Evolutionary conservation across 2,797 vertebrate species (phyloP).

Genomic region (Psittacula derbiana): DNA sequence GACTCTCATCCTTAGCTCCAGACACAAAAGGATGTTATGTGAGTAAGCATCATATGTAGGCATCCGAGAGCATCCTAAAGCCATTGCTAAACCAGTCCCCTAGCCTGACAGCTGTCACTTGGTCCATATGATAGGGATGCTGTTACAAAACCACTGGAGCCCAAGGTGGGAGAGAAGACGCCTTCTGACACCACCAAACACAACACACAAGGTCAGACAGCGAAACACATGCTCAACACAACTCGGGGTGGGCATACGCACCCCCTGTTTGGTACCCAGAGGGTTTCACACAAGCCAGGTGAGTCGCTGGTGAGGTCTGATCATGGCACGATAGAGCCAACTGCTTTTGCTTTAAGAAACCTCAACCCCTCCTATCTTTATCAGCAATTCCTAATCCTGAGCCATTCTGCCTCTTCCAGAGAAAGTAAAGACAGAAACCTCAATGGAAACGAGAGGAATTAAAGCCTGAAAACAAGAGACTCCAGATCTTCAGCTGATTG

Average conservation of each 20-base stretch:
- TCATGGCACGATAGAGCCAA: rapidly evolving
- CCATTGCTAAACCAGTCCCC: not conserved
- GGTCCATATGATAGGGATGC: not conserved
- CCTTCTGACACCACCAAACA: not conserved
- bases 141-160: not conserved
- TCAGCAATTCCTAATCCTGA: not conserved
- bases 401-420: not conserved
- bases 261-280: not conserved
- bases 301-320: not conserved
- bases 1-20: not conserved
- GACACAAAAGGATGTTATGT: not conserved
- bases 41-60: not conserved
- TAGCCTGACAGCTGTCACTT: not conserved
- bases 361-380: not conserved
- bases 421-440: constrained; percentile 3
- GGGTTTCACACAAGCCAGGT: rapidly evolving
- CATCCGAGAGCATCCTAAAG: not conserved
- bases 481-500: not conserved
- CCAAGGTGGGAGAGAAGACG: not conserved
- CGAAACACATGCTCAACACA: not conserved
- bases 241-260: rapidly evolving
- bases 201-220: not conserved
- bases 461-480: not conserved
- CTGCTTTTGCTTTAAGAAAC: not conserved
- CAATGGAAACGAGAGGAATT: not conserved